Evolutionary conservation across 1,140 invertebrate species (phyloP), one percentile per base, ranked within the genome.

Genomic region (Lepidurus packardi): DNA sequence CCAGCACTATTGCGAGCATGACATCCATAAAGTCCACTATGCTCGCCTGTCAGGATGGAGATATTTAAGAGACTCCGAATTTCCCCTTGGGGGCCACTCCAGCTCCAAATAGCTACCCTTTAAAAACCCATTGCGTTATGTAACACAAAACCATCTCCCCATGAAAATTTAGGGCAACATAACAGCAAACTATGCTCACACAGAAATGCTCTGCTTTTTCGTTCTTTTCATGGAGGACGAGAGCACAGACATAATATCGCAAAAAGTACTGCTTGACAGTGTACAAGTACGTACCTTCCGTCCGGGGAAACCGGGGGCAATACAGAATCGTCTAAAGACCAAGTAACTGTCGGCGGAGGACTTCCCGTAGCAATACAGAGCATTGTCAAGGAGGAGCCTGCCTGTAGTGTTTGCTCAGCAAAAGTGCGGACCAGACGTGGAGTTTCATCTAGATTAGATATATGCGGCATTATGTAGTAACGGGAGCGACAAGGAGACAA

Each of bases 1-100:
- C n/a, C 24, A 21, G 75, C 75, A 13, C 42, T 41, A 53, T 77
- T n/a, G 13, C 24, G 34, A n/a, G 44, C 65, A 10, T 90, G 89
- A 84, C 96, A 98, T 25, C 91, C 90, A 84, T 96, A 98, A 83
- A 95, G 91, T 11, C 95, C 96, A 74, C 95, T 95, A 85, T 97
- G 94, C 87, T 95, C 92, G 74, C 94, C 92, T 80, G 91, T 91
- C 44, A 95, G 90, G 79, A 91, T 90, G 80, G 92, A 93, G 81
- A 98, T 94, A 87, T 98, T 98, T 79, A 94, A 91, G 85, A 93
- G 92, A 84, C 92, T 93, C 83, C 94, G 91, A 79, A 94, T 92
- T 85, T 94, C 92, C 73, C 93, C 93, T 82, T 92, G 90, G 9
- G 90, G 88, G 9, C 92, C 93, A 74, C 92, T 90, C 84, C 92